Percentiles rank a stretch among this genome's conserved stretches.
phyloP scores from a whole-genome alignment of 1,140 invertebrate genomes.

The Sarcophaga peregrina region DNA sequence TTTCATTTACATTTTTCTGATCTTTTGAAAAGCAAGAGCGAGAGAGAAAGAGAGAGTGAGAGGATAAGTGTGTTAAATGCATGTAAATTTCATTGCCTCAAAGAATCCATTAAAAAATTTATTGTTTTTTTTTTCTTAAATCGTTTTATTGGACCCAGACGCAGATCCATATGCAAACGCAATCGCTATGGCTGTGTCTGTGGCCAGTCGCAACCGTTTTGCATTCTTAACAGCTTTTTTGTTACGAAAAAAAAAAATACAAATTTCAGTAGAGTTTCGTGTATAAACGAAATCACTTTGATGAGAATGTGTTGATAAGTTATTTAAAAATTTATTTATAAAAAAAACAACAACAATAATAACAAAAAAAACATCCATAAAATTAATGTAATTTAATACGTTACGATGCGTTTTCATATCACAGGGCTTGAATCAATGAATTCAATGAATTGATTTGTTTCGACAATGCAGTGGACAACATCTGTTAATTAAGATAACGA shows the following conservation, averaged over 20 bases:
- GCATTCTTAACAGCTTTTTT: not conserved
- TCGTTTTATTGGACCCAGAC: not conserved
- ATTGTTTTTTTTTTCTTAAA: not conserved
- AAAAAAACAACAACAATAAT: too few relatives aligned
- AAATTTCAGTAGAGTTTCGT: not conserved
- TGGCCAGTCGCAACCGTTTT: not conserved
- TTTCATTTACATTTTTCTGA: too few relatives aligned
- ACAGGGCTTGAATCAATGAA: not conserved
- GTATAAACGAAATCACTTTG: not conserved
- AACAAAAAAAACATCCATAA: not conserved
- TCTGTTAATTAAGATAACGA: conserved; percentile 7
- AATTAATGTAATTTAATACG: conserved; percentile 20
- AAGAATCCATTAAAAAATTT: conserved; percentile 12
- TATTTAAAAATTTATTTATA: not conserved
- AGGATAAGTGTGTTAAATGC: not conserved
- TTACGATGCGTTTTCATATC: not conserved
- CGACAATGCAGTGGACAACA: not conserved
- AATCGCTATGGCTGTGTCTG: too few relatives aligned
- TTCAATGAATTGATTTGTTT: not conserved
- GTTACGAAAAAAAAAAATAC: too few relatives aligned
- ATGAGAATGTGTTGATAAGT: conserved; percentile 19
- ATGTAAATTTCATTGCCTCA: conserved; percentile 19
- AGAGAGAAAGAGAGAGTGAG: too few relatives aligned
- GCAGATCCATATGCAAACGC: not conserved
- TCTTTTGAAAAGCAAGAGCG: too few relatives aligned